Evolutionary conservation across 2,888 invertebrate genomes (phyloP).

Genomic region (Megalurothrips usitatus): DNA sequence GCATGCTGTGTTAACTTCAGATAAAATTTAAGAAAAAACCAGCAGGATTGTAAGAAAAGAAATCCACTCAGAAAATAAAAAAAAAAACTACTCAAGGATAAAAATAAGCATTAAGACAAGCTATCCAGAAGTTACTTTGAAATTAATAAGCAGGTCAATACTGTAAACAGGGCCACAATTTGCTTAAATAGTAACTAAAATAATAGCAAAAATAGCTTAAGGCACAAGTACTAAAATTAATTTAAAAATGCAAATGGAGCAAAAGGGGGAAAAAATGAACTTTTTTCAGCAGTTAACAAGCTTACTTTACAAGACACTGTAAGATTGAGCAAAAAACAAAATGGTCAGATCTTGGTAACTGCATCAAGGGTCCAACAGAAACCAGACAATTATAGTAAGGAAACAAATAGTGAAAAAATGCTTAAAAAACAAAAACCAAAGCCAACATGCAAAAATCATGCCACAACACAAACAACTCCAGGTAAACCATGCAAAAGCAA

Average conservation of each 20-base stretch:
- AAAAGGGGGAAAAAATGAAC: background rate
- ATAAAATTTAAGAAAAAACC: background rate
- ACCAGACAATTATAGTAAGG: too few relatives aligned
- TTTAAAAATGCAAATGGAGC: background rate
- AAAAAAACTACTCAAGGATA: background rate
- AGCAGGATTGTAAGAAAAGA: constrained; percentile 2
- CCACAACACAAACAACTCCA: constrained; percentile 19
- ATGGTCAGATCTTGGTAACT: background rate
- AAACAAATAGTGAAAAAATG: too few relatives aligned
- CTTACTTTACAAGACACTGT: too few relatives aligned
- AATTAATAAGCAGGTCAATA: constrained; percentile 34
- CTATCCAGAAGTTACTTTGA: constrained; percentile 24
- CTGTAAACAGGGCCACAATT: constrained; percentile 38
- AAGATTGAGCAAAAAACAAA: background rate
- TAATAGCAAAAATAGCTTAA: too few relatives aligned
- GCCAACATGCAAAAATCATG: constrained; percentile 42
- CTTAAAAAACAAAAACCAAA: constrained; percentile 31
- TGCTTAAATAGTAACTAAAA: too few relatives aligned
- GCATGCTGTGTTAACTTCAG: constrained; percentile 27
- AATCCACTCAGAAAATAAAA: constrained; percentile 19
- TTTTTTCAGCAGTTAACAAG: too few relatives aligned
- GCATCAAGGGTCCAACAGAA: too few relatives aligned
- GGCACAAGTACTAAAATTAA: too few relatives aligned
- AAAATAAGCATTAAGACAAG: constrained; percentile 38
- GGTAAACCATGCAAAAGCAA: constrained; percentile 30